phyloP scores from a whole-genome alignment of 2,797 vertebrate species.

The Falco columbarius region DNA sequence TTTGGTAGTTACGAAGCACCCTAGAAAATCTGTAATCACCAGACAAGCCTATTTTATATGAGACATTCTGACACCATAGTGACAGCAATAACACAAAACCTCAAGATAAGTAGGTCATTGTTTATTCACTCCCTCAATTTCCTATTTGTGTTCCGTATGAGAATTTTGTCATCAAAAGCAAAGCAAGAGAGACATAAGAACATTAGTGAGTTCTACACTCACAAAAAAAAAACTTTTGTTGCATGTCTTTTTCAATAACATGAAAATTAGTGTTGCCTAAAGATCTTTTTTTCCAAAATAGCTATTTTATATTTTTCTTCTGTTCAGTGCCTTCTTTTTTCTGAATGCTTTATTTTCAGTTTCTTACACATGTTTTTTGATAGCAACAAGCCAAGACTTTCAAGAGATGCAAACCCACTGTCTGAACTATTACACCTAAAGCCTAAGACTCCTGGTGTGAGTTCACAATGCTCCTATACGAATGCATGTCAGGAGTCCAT shows the following conservation, averaged over 20 bases:
- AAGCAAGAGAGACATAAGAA: neutral
- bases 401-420: neutral
- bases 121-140: conserved; percentile 16
- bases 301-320: neutral
- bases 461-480: neutral
- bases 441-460: neutral
- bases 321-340: neutral
- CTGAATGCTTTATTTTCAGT: neutral
- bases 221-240: neutral
- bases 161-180: neutral
- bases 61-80: neutral
- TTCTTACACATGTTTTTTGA: neutral
- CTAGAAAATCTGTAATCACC: neutral
- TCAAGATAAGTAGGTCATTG: neutral
- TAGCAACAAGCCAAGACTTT: neutral
- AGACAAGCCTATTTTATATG: neutral
- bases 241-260: neutral
- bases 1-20: neutral
- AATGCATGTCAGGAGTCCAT: neutral
- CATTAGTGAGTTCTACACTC: neutral
- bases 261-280: neutral
- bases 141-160: neutral
- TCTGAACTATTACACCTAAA: neutral
- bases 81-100: neutral
- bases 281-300: neutral